phyloP scores from a whole-genome alignment of 2,113 vertebrate genomes.

The Fregetta grallaria region DNA sequence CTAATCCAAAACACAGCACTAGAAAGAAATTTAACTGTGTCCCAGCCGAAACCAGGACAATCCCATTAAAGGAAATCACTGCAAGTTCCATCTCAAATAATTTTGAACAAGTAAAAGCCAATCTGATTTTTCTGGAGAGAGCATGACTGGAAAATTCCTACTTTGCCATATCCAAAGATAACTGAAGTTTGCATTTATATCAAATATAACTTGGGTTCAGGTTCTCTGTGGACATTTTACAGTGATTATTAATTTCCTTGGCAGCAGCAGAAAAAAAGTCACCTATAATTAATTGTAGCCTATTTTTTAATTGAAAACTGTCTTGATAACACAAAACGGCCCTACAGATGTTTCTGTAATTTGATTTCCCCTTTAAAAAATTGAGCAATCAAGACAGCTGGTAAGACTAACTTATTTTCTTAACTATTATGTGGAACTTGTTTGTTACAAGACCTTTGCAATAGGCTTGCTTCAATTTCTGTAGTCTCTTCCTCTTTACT shows the following conservation, averaged over 20 bases:
- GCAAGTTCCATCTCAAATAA: background rate
- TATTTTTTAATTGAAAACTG: background rate
- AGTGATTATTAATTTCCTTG: background rate
- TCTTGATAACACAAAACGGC: background rate
- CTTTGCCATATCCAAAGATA: background rate
- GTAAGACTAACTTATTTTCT: background rate
- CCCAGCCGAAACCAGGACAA: no score
- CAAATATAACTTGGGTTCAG: background rate
- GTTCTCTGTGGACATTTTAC: background rate
- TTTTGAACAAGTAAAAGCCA: background rate
- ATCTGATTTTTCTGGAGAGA: background rate
- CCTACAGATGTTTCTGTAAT: background rate
- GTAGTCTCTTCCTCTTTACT: background rate
- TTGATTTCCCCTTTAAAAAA: background rate
- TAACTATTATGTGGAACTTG: background rate
- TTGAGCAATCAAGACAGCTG: background rate
- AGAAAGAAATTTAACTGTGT: no score
- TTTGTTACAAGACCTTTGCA: background rate
- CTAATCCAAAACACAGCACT: no score
- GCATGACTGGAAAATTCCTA: background rate
- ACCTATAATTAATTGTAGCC: background rate
- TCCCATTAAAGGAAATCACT: background rate
- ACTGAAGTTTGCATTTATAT: background rate
- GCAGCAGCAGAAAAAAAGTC: background rate
- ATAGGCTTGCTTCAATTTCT: background rate